Percentiles rank a stretch among this genome's conserved stretches.
Conservation (phyloP, 2,888 invertebrate species). For the Ornithoptera priamus region DNA sequence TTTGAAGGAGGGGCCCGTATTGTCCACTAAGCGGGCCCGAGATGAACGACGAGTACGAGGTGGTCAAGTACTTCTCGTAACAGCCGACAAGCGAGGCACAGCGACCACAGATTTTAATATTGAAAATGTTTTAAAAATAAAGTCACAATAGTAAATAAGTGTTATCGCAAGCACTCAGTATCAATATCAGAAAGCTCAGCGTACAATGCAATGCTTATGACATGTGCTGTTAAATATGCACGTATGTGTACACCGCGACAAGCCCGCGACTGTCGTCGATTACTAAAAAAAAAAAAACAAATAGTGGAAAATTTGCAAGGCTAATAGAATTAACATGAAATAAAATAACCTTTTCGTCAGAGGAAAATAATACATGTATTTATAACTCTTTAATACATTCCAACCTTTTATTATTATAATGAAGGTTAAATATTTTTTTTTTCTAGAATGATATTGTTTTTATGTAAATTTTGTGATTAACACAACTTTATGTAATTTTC, state of each 20-base stretch:
- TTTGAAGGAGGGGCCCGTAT: too few species aligned
- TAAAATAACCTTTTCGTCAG: background rate
- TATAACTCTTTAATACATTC: background rate
- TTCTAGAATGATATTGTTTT: background rate
- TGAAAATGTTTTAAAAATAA: background rate
- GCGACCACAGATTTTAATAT: too few species aligned
- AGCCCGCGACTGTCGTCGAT: background rate
- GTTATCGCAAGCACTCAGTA: background rate
- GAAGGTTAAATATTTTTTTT: background rate
- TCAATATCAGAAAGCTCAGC: background rate
- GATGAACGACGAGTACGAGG: too few species aligned
- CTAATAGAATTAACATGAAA: constrained; percentile 1
- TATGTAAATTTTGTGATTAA: background rate
- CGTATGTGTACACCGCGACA: background rate
- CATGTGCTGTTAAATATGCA: background rate
- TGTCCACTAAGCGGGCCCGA: too few species aligned
- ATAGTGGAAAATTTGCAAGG: constrained; percentile 3
- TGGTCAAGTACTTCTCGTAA: too few species aligned
- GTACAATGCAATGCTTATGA: background rate
- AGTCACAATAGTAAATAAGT: background rate
- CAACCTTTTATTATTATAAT: background rate
- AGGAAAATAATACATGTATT: background rate
- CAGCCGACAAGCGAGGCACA: too few species aligned
- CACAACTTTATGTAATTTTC: background rate
- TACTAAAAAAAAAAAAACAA: background rate